Evolutionary conservation across 2,888 invertebrate genomes (phyloP), one percentile per base, ranked within the genome.

Genomic region (Nysson spinosus): DNA sequence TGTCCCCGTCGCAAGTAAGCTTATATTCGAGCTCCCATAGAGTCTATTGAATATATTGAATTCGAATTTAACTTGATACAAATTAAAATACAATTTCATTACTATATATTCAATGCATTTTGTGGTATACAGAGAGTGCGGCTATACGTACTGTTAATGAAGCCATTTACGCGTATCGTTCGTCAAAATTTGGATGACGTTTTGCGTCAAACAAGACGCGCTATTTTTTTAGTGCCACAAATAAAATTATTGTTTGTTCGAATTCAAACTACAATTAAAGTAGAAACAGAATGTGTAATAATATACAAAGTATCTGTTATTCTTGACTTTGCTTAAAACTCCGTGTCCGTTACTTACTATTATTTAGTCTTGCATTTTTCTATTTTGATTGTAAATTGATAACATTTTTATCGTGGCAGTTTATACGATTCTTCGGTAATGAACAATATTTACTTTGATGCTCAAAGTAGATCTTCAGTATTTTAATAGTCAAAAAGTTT

Each of bases 1-100:
- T 92, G 91, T 92, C 92, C 87, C 92, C 93, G 88, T 92, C 92
- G 86, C 92, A 93, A 91, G 92, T 93, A 88, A 89, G 91, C 89
- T 73, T 16, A 44, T 37, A 40, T 20, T 14, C 12, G 28, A 40
- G 22, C 42, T 35, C 32, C 6, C n/a, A 37, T 40, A 17, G 34
- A 28, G 5, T 26, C 11, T 7, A 11, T 4, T 9, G 4, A 4
- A 16, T 12, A 0, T 28, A n/a, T 0, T 4, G 0, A 17, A 4
- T 5, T 9, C 16, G 4, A 28, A 35, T 14, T 2, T 9, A 5
- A 9, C 32, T 12, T 11, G 5, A 16, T 16, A n/a, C 4, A 4
- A 3, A 11, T 11, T 5, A 1, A n/a, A 9, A 5, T 39, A 14
- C 2, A 35, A 30, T 12, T 9, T 5, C 9, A 14, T 22, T 5